Conservation (phyloP, 2,113 vertebrate species). For the Lathamus discolor region DNA sequence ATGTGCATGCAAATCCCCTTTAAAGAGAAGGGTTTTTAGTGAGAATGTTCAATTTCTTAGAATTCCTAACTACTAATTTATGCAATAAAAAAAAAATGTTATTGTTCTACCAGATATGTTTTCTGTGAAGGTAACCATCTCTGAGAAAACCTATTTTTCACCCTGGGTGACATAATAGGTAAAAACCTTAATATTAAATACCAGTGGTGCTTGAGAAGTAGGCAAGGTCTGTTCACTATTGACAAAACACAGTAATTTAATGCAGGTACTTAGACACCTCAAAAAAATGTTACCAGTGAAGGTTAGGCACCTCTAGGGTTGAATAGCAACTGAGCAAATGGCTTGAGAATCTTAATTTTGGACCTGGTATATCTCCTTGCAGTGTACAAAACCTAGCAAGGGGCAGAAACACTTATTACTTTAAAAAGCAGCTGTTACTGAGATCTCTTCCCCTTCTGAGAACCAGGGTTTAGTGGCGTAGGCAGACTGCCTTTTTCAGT, state of each 20-base stretch:
- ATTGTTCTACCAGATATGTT: neutral
- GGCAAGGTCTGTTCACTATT: neutral
- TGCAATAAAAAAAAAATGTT: neutral
- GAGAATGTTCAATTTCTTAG: neutral
- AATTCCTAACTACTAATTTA: neutral
- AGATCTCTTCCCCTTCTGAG: neutral
- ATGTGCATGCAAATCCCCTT: neutral
- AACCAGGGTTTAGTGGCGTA: neutral
- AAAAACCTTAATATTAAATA: neutral
- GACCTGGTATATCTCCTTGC: neutral
- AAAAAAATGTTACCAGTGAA: neutral
- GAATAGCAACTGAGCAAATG: neutral
- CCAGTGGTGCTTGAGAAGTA: fast-evolving
- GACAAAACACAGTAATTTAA: neutral
- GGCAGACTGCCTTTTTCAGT: neutral
- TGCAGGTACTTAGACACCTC: neutral
- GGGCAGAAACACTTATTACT: neutral
- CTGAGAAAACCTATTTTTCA: neutral
- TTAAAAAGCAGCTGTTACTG: neutral
- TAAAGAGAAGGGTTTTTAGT: neutral
- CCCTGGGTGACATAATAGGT: neutral
- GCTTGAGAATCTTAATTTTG: neutral
- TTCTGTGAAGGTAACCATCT: neutral
- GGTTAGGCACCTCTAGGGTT: neutral
- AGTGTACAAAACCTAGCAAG: neutral